phyloP scores from a whole-genome alignment of 92 coral and sea anemone species.

The Isaurus tuberculatus region DNA sequence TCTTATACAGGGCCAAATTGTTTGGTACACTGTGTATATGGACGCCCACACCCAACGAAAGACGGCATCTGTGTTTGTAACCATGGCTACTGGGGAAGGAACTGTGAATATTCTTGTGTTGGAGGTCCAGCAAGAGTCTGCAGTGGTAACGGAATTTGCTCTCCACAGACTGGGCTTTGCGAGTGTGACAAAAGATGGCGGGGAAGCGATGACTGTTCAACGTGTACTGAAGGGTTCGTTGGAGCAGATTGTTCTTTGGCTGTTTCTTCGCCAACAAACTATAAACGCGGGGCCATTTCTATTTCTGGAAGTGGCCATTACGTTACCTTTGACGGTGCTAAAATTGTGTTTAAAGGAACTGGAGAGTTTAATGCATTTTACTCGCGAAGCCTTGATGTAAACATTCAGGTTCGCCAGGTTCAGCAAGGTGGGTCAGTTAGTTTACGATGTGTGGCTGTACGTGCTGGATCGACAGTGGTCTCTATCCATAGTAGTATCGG shows the following conservation, averaged over 20 bases:
- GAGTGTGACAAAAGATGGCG: constrained; percentile 62
- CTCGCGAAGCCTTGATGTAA: constrained; percentile 54
- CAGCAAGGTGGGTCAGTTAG: constrained; percentile 56
- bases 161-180: constrained; percentile 66
- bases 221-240: constrained; percentile 58
- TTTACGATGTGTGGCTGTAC: constrained; percentile 61
- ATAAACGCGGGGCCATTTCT: constrained; percentile 48
- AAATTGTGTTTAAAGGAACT: constrained; percentile 49
- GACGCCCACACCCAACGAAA: constrained; percentile 32
- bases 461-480: constrained; percentile 9
- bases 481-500: constrained; percentile 65
- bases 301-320: constrained; percentile 67
- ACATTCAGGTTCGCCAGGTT: constrained; percentile 66
- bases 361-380: constrained; percentile 66
- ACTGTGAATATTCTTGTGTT: constrained; percentile 57
- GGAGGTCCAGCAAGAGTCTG: constrained; percentile 65
- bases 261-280: constrained; percentile 25
- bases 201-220: constrained; percentile 57
- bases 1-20: constrained; percentile 64
- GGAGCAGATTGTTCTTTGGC: constrained; percentile 73
- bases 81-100: constrained; percentile 60
- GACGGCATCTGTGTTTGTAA: constrained; percentile 52
- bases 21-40: constrained; percentile 58
- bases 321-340: constrained; percentile 62
- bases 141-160: constrained; percentile 63